These are phyloP conservation scores for Laticauda laticaudata DNA, from an alignment of 2,113 vertebrate species.

Conservation along the genomic window DNA sequence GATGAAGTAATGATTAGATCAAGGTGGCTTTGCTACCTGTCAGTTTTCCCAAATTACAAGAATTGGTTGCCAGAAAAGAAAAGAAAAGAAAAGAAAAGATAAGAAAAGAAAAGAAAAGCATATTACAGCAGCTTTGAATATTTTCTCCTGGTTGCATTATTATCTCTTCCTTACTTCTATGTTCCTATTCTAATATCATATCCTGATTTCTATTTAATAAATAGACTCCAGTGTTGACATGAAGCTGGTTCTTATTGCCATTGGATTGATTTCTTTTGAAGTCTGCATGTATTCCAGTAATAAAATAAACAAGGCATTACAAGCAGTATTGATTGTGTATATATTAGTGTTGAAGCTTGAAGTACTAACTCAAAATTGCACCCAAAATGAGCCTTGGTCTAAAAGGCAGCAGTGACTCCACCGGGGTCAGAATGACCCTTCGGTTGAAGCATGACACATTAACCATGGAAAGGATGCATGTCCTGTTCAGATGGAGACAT, in stretches of 20 bases:
- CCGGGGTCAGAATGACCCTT: neutral
- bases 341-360: neutral
- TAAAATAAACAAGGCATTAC: neutral
- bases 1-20: neutral
- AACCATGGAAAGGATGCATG: neutral
- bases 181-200: constrained; percentile 24
- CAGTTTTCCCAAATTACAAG: neutral
- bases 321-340: neutral
- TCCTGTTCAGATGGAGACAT: neutral
- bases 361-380: neutral
- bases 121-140: neutral
- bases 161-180: neutral
- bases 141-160: neutral
- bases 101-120: neutral
- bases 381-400: neutral
- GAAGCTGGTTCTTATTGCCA: neutral
- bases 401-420: neutral
- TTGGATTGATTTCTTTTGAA: constrained; percentile 2
- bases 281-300: neutral
- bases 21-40: neutral
- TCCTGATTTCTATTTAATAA: constrained; percentile 31
- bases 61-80: neutral
- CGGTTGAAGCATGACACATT: neutral
- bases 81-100: neutral
- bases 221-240: neutral